Evolutionary conservation across 2,888 invertebrate genomes (phyloP), one percentile per base, ranked within the genome.

Genomic region (Bombylius major): DNA sequence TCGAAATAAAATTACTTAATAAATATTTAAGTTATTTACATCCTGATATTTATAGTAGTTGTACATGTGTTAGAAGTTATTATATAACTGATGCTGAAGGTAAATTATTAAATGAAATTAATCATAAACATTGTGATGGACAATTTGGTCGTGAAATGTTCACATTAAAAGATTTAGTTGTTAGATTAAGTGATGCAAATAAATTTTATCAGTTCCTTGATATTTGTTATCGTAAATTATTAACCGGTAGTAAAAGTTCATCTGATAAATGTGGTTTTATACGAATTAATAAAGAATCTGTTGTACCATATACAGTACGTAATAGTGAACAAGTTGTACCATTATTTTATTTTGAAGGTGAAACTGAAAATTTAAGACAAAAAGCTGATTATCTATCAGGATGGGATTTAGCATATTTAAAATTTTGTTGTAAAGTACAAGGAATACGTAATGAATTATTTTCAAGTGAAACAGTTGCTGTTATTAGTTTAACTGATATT

Each of bases 351-450:
- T 87, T 87, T 67, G 75, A 75, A 55, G 92, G 92, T 63, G 90
- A 90, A 76, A 92, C 90, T n/a, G 92, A 92, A 71, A 90, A 89
- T 76, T 77, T 93, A 42, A 89, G 89, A 70, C 80, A 86, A 60
- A 89, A 91, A 69, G 89, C 92, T 4, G 88, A 90, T 67, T 86
- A 89, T 71, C 75, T 93, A 45, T 88, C 89, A 68, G 91, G 91
- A 58, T 94, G 93, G 94, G 92, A 93, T 75, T 76, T 93, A 62
- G 89, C 92, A 0, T 94, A 94, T 73, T 77, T 94, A 61, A 93
- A 93, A 75, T 92, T 94, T 73, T 93, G 93, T 75, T 93, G 93
- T 75, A 93, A 92, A 76, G 92, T 94, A 62, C 92, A 92, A 75
- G 92, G 92, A 53, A 92, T 93, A 64, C 78, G 92, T 62, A 92